Evolutionary conservation across 2,888 invertebrate species (phyloP).

Genomic region (Neria commutata): DNA sequence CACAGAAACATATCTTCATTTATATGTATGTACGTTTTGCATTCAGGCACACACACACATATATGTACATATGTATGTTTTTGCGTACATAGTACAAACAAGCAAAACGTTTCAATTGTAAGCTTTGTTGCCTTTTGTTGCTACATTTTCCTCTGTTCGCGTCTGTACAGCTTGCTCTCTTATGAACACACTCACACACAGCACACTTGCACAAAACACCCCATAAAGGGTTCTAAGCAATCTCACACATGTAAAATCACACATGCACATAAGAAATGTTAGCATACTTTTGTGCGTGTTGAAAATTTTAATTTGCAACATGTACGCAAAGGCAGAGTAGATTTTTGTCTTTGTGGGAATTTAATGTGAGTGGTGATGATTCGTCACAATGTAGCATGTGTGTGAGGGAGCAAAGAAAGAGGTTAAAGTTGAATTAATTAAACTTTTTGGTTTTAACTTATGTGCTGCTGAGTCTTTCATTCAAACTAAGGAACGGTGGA

Average conservation of each 20-base stretch:
- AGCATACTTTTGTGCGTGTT: neutral
- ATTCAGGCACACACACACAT: too few relatives aligned
- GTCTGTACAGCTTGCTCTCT: neutral
- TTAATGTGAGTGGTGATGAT: constrained; percentile 7
- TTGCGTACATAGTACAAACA: too few relatives aligned
- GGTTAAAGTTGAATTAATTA: too few relatives aligned
- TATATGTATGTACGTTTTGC: too few relatives aligned
- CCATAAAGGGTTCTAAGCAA: neutral
- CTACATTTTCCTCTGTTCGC: neutral
- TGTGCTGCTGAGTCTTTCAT: too few relatives aligned
- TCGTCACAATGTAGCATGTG: constrained; percentile 14
- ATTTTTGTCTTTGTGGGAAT: neutral
- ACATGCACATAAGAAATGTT: neutral
- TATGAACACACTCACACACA: too few relatives aligned
- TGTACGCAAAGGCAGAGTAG: neutral
- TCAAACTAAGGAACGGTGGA: neutral
- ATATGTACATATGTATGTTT: too few relatives aligned
- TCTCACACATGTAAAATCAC: neutral
- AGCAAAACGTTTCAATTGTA: constrained; percentile 18
- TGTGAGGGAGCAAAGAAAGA: neutral
- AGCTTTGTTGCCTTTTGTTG: neutral
- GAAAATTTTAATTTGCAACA: constrained; percentile 8
- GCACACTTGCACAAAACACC: too few relatives aligned
- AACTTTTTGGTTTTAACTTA: too few relatives aligned
- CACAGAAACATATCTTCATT: neutral